A percentile compares a stretch with the other conserved stretches of the same genome.
Conservation (phyloP, 1,140 invertebrate species). For the Galendromus occidentalis region DNA sequence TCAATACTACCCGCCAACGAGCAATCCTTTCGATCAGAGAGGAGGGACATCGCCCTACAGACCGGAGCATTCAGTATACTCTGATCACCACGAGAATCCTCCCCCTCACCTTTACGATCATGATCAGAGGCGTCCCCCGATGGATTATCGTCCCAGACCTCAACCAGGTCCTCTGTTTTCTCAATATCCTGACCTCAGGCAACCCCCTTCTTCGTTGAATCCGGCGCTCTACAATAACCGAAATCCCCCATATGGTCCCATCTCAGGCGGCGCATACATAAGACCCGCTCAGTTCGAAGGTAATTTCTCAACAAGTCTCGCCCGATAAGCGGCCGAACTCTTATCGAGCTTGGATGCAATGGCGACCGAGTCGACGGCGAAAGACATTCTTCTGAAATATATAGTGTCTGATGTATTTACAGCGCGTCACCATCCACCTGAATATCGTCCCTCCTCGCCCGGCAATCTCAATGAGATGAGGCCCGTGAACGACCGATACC, state of each 20-base stretch:
- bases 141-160: neutral
- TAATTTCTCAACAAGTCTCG: neutral
- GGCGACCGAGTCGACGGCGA: no score
- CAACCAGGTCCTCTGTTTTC: neutral
- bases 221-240: neutral
- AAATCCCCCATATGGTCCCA: neutral
- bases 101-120: neutral
- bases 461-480: neutral
- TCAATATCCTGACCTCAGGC: neutral
- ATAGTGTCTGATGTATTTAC: no score
- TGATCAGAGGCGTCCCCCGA: neutral
- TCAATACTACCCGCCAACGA: constrained; percentile 6
- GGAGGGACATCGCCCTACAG: neutral
- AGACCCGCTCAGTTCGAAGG: neutral
- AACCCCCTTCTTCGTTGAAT: neutral
- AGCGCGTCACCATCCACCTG: no score
- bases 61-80: neutral
- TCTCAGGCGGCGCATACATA: neutral
- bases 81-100: neutral
- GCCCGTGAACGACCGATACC: neutral
- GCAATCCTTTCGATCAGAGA: neutral
- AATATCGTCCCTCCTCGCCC: no score
- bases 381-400: no score
- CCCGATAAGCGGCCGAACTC: neutral
- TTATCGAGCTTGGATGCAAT: neutral